Base-by-base conservation (phyloP, 1,140 invertebrate genomes). In the Euura lappo region DNA sequence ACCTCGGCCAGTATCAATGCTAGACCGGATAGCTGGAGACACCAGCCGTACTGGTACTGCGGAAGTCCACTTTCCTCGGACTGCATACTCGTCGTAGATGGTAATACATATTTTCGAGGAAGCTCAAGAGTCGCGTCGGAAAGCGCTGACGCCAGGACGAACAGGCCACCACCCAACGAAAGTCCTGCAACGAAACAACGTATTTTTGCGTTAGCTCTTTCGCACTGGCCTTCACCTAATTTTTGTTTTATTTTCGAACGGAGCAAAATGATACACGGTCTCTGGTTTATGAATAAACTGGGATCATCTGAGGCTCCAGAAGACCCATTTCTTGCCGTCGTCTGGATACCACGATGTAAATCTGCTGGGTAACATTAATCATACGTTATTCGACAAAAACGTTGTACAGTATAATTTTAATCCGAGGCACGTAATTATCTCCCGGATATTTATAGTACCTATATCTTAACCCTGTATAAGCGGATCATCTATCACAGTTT, bases 41-140 rank as follows among this genome's bases (percentile, higher is more conserved):
- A 93, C 92, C 92, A 93, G 66, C 93, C 93, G 81, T 94, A 94
- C 43, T 89, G 88, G 83, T 92, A 92, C 74, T 90, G 88, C 76
- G 89, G 91, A 70, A 86, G 73, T 71, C 81, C 81, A 66, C 84
- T 84, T 71, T 86, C 83, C 11, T 86, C 84, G 44, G 79, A 74
- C 71, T 84, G 83, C 71, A 82, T 79, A 75, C 79, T 80, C 42
- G 81, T 77, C 66, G 83, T 85, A 43, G 89, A 87, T 42, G 84
- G 80, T 4, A 71, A 69, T 73, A 84, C 72, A 71, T 86, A 87
- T 72, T 81, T 87, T 70, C 80, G 81, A n/a, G 86, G 84, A 45
- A 86, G 72, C 73, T 91, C 90, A 74, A 89, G 78, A 70, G 90
- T 88, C 13, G 90, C 91, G 74, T 92, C 91, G 10, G 90, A 91